Evolutionary conservation across 2,113 vertebrate genomes (phyloP).

Genomic region (Aix galericulata): DNA sequence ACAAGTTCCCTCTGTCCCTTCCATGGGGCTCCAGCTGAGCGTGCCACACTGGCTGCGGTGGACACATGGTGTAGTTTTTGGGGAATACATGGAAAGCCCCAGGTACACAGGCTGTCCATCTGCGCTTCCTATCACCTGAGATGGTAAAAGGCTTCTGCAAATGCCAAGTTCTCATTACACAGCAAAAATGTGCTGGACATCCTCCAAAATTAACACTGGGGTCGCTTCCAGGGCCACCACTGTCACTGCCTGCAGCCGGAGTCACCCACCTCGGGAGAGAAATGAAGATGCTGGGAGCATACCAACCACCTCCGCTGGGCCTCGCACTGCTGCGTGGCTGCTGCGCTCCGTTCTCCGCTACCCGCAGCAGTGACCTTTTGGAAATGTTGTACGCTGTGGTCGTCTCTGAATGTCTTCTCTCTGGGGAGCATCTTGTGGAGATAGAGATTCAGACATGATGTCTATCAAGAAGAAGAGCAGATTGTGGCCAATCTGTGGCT

Average conservation of each 20-base stretch:
- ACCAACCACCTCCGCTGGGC: constrained; percentile 28
- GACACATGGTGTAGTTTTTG: background rate
- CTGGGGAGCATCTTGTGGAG: constrained; percentile 47
- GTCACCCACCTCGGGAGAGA: background rate
- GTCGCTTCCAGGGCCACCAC: accelerated
- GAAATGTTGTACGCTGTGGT: constrained; percentile 13
- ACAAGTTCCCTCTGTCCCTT: accelerated
- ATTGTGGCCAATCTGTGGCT: constrained; percentile 48
- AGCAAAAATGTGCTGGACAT: background rate
- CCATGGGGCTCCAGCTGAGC: accelerated
- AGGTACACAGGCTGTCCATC: accelerated
- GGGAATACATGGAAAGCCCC: background rate
- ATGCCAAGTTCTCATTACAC: background rate
- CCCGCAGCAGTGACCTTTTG: constrained; percentile 48
- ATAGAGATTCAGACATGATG: constrained; percentile 61
- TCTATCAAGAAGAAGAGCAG: constrained; percentile 66
- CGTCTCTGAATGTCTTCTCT: constrained; percentile 57
- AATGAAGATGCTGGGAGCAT: constrained; percentile 38
- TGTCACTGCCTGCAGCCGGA: background rate
- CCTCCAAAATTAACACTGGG: background rate
- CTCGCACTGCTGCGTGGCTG: background rate
- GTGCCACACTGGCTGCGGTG: accelerated
- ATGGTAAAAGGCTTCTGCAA: background rate
- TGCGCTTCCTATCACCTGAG: background rate
- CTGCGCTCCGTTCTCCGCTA: background rate